Base-by-base conservation (phyloP, 2,888 invertebrate genomes). In the Pemphredon lugubris region DNA sequence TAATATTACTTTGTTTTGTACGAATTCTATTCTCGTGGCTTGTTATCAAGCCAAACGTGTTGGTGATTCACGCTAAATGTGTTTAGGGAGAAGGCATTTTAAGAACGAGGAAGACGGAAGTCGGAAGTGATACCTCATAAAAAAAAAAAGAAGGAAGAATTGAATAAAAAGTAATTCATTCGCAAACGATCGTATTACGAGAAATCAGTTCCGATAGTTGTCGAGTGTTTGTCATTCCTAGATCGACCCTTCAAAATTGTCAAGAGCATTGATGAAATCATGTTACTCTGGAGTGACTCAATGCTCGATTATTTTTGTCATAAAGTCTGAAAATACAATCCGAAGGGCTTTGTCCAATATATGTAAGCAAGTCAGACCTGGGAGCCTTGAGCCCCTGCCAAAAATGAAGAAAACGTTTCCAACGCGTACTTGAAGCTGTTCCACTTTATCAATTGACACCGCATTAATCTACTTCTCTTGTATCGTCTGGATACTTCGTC, bases 241-340 rank as follows among this genome's bases (percentile, higher is more conserved):
- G 11, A 2, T 50, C 39, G 40, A 47, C 37, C 37, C 0, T 7
- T 40, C 18, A 34, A 21, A 13, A 30, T 7, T 20, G n/a, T 20
- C 32, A 23, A 2, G 18, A 70, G 39, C 44, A 26, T 64, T 16
- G n/a, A 55, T 47, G 48, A 18, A 37, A 42, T 42, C 63, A 11
- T 14, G 47, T 32, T 48, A 32, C 59, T 53, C 59, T 32, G 39
- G 57, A 48, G 21, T 88, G 88, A 88, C 74, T 88, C 88, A 88
- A 77, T 74, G 70, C 73, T 77, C 81, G 83, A 87, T 87, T 84
- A 86, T 88, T 88, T 88, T 86, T 80, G 84, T 87, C 87, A 85
- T 86, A 86, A 88, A 84, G 81, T 86, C 88, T 83, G 77, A 89
- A 89, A 89, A 89, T 89, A 89, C 81, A 80, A 79, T 79, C 59